These are phyloP conservation scores for Cephus sareptanus DNA, from an alignment of 2,888 invertebrate genomes.

Conservation along the genomic window DNA sequence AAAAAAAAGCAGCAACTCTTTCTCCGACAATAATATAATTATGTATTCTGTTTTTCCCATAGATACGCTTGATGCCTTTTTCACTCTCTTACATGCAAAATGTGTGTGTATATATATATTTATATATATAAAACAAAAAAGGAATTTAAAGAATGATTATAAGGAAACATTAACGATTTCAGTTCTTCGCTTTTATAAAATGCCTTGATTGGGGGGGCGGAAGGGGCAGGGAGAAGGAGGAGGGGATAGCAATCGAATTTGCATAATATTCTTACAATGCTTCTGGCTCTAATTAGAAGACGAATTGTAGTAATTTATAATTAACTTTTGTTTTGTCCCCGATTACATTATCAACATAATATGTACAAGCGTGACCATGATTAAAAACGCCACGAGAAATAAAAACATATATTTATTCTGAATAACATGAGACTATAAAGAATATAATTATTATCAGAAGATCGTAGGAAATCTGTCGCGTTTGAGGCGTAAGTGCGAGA, in stretches of 20 bases:
- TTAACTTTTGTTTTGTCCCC: constrained; percentile 19
- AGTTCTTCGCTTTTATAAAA: constrained; percentile 27
- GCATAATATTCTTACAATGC: neutral
- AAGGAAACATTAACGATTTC: constrained; percentile 45
- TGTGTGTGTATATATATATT: constrained; percentile 12
- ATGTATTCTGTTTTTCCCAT: constrained; percentile 23
- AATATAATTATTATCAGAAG: constrained; percentile 48
- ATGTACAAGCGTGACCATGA: constrained; percentile 51
- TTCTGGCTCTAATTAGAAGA: constrained; percentile 19
- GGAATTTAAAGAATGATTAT: constrained; percentile 32
- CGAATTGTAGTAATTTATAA: constrained; percentile 16
- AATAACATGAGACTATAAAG: constrained; percentile 61
- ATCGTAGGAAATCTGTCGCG: constrained; percentile 32
- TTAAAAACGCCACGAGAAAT: constrained; percentile 56
- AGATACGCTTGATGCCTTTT: constrained; percentile 18
- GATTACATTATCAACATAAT: constrained; percentile 46
- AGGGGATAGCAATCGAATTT: neutral
- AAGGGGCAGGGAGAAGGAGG: neutral
- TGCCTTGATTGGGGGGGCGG: neutral
- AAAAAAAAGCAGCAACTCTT: constrained; percentile 48
- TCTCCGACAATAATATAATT: constrained; percentile 24
- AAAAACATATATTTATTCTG: constrained; percentile 58
- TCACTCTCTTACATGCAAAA: neutral
- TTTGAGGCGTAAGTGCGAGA: constrained; percentile 23
- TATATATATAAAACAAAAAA: constrained; percentile 14